Conservation (phyloP, 2,113 vertebrate genomes). For the Daubentonia madagascariensis region DNA sequence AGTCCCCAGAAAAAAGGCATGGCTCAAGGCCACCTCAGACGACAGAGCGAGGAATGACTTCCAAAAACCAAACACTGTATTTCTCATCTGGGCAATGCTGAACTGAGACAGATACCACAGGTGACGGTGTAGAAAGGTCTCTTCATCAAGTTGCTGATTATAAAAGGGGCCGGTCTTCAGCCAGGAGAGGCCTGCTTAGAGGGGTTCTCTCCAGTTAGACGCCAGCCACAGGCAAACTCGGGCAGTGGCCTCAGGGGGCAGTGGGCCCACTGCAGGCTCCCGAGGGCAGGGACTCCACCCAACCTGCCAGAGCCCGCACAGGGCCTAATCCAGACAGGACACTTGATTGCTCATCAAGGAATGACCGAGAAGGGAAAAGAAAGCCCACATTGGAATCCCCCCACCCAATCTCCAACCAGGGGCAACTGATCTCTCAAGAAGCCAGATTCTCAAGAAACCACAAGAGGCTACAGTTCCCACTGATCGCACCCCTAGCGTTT, state of each 20-base stretch:
- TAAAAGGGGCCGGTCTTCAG: background rate
- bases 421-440: background rate
- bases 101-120: background rate
- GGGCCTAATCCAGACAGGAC: background rate
- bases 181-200: background rate
- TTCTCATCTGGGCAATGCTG: background rate
- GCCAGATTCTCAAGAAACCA: background rate
- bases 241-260: background rate
- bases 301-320: background rate
- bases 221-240: background rate
- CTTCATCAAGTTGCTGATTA: background rate
- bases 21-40: background rate
- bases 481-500: background rate
- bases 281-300: no score
- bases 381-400: background rate
- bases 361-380: background rate
- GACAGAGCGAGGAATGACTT: background rate
- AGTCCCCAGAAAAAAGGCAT: background rate
- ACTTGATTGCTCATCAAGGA: background rate
- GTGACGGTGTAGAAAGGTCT: background rate
- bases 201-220: background rate
- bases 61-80: rapidly evolving
- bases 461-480: background rate
- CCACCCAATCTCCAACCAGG: background rate
- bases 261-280: background rate